Base-by-base conservation (phyloP, 1,140 invertebrate genomes). In the Marisa cornuarietis region DNA sequence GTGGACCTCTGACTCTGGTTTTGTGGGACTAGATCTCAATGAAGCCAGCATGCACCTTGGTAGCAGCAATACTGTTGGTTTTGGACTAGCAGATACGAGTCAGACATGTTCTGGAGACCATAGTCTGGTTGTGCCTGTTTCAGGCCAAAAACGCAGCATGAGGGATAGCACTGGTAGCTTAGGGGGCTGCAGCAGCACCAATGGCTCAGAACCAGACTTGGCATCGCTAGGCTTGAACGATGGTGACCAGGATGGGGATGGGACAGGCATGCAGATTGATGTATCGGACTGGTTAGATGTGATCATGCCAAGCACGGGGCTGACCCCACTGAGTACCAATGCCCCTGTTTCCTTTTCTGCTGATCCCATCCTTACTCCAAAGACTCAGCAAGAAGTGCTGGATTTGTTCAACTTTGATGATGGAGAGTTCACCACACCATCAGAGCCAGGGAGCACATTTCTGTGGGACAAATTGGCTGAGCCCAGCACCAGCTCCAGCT, bases 361-460 rank as follows among this genome's bases (percentile, higher is more conserved):
- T 79, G 94, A 95, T 86, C 94, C 94, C 6, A 88, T 90, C 72
- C 84, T 94, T 54, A 89, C 94, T 22, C 90, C 91, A 22, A 93
- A 93, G 81, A 92, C 92, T 79, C 93, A 94, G 80, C 85, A 89
- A 72, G 94, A 94, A 85, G 92, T 94, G 1, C 93, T 95, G 68
- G 94, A 95, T 89, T 91, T 95, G 26, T 95, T 95, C 89, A 94
- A 93, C 83, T 93, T 95, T 86, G 94, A 95, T 73, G 95, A 95
- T 76, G 88, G 91, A 0, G 94, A 94, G 71, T 94, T 94, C 83
- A 93, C 93, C 82, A 92, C 92, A 85, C 90, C 93, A 7, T 91
- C 92, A 49, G 94, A 94, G 81, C 81, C 93, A 13, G 89, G 88
- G 6, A 86, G 79, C 78, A 83, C 83, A 14, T 82, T 89, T 72